These are phyloP conservation scores for Drosophila cognata DNA, from an alignment of 2,888 invertebrate species.

Conservation along the genomic window DNA sequence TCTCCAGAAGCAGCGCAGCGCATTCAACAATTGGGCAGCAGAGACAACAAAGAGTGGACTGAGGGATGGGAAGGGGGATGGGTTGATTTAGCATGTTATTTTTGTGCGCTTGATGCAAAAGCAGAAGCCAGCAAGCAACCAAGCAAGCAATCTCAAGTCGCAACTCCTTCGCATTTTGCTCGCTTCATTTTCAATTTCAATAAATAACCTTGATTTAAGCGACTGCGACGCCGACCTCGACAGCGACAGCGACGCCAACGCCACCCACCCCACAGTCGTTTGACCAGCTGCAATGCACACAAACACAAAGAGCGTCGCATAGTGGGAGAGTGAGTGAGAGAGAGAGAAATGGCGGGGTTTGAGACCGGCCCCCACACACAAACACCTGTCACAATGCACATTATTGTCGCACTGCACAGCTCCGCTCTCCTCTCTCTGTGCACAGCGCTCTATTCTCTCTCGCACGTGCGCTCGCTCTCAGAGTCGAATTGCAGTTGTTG, in stretches of 20 bases:
- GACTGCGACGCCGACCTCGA: constrained; percentile 61
- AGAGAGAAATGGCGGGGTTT: constrained; percentile 16
- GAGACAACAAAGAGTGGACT: background rate
- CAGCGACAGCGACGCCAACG: constrained; percentile 42
- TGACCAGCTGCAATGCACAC: constrained; percentile 72
- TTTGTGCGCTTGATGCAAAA: constrained; percentile 26
- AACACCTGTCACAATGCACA: constrained; percentile 75
- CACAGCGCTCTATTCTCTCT: constrained; percentile 19
- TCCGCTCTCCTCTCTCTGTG: constrained; percentile 21
- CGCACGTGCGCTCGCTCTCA: constrained; percentile 43
- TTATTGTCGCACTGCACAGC: constrained; percentile 40
- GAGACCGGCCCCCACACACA: constrained; percentile 79
- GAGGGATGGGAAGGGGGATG: background rate
- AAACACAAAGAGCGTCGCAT: constrained; percentile 38
- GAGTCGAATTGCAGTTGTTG: constrained; percentile 50
- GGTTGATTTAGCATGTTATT: constrained; percentile 68
- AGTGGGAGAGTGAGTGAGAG: constrained; percentile 1
- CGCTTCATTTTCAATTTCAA: constrained; percentile 81
- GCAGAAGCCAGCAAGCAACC: constrained; percentile 18
- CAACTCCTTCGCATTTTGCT: constrained; percentile 29
- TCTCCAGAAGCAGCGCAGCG: constrained; percentile 48
- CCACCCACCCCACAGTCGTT: constrained; percentile 53
- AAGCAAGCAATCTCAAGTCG: constrained; percentile 4
- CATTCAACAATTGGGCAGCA: constrained; percentile 76
- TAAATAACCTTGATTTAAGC: constrained; percentile 83